A percentile compares a stretch with the other conserved stretches of the same genome.
These are phyloP conservation scores for Lutjanus argentimaculatus DNA, from an alignment of 2,797 vertebrate genomes.

Conservation along the genomic window DNA sequence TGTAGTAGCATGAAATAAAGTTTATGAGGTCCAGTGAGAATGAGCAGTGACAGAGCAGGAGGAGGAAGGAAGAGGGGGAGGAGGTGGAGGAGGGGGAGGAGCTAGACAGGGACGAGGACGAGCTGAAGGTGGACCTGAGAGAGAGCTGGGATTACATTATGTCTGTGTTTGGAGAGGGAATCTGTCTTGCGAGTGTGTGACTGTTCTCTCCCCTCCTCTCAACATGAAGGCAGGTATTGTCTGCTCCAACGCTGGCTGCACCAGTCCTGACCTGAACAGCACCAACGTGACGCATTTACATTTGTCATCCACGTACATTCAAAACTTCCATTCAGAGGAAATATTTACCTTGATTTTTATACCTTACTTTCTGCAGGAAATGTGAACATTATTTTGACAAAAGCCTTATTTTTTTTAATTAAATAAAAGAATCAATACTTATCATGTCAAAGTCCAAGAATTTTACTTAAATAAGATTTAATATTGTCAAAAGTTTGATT, in stretches of 20 bases:
- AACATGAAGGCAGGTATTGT: conserved; percentile 36
- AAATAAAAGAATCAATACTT: background rate
- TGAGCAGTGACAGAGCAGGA: conserved; percentile 29
- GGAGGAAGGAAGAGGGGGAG: conserved; percentile 43
- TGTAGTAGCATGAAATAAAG: conserved; percentile 41
- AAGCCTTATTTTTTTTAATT: too few relatives aligned
- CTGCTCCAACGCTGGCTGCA: conserved; percentile 23
- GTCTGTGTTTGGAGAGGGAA: conserved; percentile 6
- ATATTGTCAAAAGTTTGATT: too few relatives aligned
- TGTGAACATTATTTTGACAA: background rate
- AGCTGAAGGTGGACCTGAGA: conserved; percentile 12
- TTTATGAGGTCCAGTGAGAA: conserved; percentile 47
- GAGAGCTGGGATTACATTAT: conserved; percentile 16
- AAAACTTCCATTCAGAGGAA: background rate
- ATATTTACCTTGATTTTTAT: background rate
- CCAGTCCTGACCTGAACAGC: conserved; percentile 17
- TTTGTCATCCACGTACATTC: background rate
- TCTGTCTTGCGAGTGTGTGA: background rate
- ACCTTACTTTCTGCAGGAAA: too few relatives aligned
- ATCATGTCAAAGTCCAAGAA: too few relatives aligned
- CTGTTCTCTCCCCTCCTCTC: background rate
- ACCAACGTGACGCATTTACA: background rate
- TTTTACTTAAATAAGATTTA: too few relatives aligned
- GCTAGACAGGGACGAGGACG: conserved; percentile 2
- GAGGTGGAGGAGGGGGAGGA: conserved; percentile 8